Evolutionary conservation across 2,888 invertebrate species (phyloP).

Genomic region (Morinoia aosen): DNA sequence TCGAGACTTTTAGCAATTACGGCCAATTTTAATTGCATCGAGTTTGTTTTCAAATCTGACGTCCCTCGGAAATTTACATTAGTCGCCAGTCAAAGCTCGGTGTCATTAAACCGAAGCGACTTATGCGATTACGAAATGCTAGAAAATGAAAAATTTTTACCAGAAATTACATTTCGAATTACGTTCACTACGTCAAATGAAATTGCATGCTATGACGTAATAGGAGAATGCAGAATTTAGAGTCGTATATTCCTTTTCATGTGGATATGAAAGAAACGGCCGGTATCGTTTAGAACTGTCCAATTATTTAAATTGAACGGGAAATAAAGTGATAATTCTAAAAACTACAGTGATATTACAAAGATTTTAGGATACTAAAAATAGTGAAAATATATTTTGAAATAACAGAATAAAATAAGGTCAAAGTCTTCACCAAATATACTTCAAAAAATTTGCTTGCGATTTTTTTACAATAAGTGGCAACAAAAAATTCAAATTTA

Average conservation of each 20-base stretch:
- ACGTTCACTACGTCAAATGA: neutral
- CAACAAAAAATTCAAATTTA: no score
- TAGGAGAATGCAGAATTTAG: neutral
- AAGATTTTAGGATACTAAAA: no score
- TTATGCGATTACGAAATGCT: neutral
- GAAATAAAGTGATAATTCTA: neutral
- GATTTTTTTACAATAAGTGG: no score
- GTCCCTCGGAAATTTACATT: neutral
- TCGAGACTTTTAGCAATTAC: neutral
- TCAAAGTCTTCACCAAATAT: no score
- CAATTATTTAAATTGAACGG: neutral
- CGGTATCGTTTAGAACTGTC: neutral
- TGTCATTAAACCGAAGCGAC: neutral
- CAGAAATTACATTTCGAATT: neutral
- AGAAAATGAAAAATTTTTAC: neutral
- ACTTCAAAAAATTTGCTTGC: no score
- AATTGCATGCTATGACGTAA: neutral
- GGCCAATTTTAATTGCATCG: neutral
- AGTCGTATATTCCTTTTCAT: neutral
- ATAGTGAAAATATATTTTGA: no score
- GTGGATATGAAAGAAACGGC: no score
- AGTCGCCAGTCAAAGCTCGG: neutral
- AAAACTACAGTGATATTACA: no score
- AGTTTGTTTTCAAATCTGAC: neutral
- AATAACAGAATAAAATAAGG: no score